These are phyloP conservation scores for Andrena cerasifolii DNA, from an alignment of 1,140 invertebrate species.

Conservation along the genomic window DNA sequence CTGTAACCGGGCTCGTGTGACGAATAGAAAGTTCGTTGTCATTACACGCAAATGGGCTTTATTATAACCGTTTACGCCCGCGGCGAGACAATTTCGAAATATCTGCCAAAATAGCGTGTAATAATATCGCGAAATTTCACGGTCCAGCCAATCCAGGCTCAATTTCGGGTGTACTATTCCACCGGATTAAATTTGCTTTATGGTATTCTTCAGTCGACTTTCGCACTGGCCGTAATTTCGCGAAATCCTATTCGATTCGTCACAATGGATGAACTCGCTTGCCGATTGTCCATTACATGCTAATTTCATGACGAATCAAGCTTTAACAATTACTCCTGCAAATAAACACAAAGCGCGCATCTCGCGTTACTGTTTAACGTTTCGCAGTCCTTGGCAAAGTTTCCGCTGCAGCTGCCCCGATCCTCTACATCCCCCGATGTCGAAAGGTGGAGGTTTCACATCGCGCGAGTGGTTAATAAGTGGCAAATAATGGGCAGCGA, in stretches of 20 bases:
- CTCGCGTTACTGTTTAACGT: too few species aligned
- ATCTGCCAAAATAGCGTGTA: not conserved
- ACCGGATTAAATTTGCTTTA: slow-evolving; percentile 1
- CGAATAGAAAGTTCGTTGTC: slow-evolving; percentile 23
- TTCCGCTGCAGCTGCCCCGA: too few species aligned
- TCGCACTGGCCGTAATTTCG: too few species aligned
- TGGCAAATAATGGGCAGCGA: slow-evolving; percentile 12
- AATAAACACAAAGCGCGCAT: too few species aligned
- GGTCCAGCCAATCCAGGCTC: not conserved
- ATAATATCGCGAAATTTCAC: not conserved
- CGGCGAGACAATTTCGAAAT: not conserved
- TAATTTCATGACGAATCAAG: too few species aligned
- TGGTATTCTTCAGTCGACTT: too few species aligned
- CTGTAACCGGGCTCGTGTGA: not conserved
- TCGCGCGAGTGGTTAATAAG: too few species aligned
- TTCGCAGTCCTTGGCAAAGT: too few species aligned
- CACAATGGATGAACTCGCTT: too few species aligned
- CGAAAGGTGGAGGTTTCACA: not conserved
- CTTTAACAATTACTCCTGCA: too few species aligned
- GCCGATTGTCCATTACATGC: too few species aligned
- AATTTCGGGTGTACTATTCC: not conserved
- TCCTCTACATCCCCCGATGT: too few species aligned
- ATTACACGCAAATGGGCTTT: not conserved
- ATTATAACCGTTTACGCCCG: not conserved
- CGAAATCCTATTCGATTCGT: not conserved